Base-by-base conservation (phyloP, 2,113 vertebrate species). In the Thunnus maccoyii region DNA sequence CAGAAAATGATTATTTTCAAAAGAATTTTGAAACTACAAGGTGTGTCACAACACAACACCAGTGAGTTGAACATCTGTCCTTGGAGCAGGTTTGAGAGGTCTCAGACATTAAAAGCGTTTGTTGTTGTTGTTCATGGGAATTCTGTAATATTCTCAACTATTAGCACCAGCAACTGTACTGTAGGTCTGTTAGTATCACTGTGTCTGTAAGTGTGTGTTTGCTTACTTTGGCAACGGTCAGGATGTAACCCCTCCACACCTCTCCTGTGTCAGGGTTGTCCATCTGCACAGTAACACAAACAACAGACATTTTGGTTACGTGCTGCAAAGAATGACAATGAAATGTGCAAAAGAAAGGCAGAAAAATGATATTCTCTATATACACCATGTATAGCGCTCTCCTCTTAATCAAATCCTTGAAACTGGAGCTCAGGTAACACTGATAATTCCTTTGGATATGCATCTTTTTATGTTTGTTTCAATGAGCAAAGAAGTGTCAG, bases 171-270 rank as follows among this genome's bases (percentile, higher is more conserved):
- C 8, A 60, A 22, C 27, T 46, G 30, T 11, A n/a, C 66, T 44
- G 9, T 47, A 14, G 32, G 57, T 60, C 17, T 61, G 32, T 32
- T 36, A 6, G 32, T 36, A 36, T 36, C 32, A 36, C 9, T 65
- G 52, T 46, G 7, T 60, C 8, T 30, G 9, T 3, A 17, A 27
- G 14, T 57, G n/a, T 56, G 30, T 74, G 61, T 82, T 54, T 71
- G 54, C 92, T 70, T 93, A 97, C 96, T 84, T 95, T 90, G 66
- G 90, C 92, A 58, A 97, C 90, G 0, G 96, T 96, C 76, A 95
- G 86, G 89, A 97, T 96, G 86, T 94, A 96, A 1, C 93, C 89
- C 80, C 93, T 95, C 97, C 97, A 97, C 84, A 94, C 93, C 78
- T 95, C 95, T 52, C 90, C 94, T 71, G 56, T 79, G 82, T 96